These are phyloP conservation scores for Halcyon smyrnensis DNA, from an alignment of 2,797 vertebrate genomes.

Conservation along the genomic window DNA sequence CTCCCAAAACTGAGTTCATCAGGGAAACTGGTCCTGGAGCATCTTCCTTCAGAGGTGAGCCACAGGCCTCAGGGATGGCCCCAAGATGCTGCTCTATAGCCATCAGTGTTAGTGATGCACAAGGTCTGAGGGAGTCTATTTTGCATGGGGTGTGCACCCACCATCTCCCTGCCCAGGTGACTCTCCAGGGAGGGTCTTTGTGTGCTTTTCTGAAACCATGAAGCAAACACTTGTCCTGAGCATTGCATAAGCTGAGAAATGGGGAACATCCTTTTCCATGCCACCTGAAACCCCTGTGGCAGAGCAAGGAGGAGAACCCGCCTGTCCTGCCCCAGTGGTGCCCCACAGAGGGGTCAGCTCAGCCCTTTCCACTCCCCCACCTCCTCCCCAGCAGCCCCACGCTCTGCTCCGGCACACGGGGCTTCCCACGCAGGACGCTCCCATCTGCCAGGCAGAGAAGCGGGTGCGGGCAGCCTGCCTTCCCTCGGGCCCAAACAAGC, in stretches of 20 bases:
- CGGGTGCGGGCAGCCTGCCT: not conserved
- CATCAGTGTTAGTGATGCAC: not conserved
- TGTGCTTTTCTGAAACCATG: not conserved
- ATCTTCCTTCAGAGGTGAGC: not conserved
- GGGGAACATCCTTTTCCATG: not conserved
- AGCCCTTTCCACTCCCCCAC: not conserved
- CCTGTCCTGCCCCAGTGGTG: not conserved
- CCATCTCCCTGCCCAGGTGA: not conserved
- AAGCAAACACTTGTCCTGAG: not conserved
- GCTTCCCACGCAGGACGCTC: not conserved
- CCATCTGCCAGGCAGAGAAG: not conserved
- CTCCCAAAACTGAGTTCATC: not conserved
- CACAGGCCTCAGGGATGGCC: not conserved
- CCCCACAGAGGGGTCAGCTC: not conserved
- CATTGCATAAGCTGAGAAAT: not conserved
- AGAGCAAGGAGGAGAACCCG: not conserved
- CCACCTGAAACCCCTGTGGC: not conserved
- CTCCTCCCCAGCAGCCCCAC: fast-evolving
- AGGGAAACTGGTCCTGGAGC: not conserved
- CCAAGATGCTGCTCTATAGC: not conserved
- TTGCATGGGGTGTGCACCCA: fast-evolving
- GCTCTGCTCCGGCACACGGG: not conserved
- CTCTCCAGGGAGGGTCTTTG: not conserved
- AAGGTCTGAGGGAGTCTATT: not conserved
- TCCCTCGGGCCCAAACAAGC: not conserved